Percentiles rank a stretch among this genome's conserved stretches.
These are phyloP conservation scores for Psittacula derbiana DNA, from an alignment of 2,797 vertebrate species.

Conservation along the genomic window DNA sequence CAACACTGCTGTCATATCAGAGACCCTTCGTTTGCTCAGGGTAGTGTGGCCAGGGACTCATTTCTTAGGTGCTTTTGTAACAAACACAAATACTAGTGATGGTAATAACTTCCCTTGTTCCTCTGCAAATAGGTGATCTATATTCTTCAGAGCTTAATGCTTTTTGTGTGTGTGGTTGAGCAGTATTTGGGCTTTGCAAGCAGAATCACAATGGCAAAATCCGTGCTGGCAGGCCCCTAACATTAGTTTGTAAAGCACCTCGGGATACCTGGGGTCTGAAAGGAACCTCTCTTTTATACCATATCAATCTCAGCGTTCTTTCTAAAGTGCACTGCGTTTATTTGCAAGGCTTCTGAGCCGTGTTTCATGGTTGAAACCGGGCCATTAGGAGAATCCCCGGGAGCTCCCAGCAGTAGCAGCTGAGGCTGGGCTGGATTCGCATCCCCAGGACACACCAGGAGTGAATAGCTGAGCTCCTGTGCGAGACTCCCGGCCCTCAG, in stretches of 20 bases:
- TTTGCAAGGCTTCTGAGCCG: not conserved
- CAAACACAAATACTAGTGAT: not conserved
- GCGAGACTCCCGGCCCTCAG: not conserved
- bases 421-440: not conserved
- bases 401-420: not conserved
- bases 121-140: not conserved
- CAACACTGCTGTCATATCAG: accelerated
- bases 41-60: accelerated
- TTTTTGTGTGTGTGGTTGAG: not conserved
- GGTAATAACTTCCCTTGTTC: accelerated
- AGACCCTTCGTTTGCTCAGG: not conserved
- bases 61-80: not conserved
- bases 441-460: not conserved
- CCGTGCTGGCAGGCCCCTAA: not conserved
- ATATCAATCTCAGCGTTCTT: not conserved
- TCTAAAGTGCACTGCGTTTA: not conserved
- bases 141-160: not conserved
- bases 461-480: not conserved
- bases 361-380: not conserved
- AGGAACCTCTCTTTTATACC: not conserved
- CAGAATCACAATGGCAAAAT: not conserved
- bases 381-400: not conserved
- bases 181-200: accelerated
- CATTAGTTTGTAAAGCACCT: not conserved
- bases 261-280: not conserved